Conservation (phyloP, 2,888 invertebrate genomes). For the Agrotis clavis region DNA sequence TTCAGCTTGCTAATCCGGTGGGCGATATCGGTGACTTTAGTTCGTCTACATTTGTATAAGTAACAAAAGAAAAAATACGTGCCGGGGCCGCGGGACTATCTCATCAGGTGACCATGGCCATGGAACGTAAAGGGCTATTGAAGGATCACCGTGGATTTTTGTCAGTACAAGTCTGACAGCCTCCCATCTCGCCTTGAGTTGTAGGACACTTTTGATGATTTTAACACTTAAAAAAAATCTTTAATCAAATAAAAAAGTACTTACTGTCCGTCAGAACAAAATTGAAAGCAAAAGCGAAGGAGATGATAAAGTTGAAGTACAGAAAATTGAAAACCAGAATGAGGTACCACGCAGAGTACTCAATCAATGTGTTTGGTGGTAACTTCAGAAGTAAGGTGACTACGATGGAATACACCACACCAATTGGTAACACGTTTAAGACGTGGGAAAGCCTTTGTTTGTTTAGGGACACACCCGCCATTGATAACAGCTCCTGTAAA, state of each 20-base stretch:
- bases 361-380: background rate
- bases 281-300: background rate
- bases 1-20: too few relatives aligned
- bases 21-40: too few relatives aligned
- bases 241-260: background rate
- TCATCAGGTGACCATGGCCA: too few relatives aligned
- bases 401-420: background rate
- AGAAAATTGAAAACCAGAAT: background rate
- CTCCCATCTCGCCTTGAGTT: too few relatives aligned
- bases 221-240: background rate
- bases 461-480: background rate
- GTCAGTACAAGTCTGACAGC: too few relatives aligned
- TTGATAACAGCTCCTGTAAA: constrained; percentile 1
- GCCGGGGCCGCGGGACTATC: too few relatives aligned
- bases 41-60: too few relatives aligned
- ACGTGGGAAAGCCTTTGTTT: constrained; percentile 1
- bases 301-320: constrained; percentile 5
- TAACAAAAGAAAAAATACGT: too few relatives aligned
- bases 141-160: too few relatives aligned
- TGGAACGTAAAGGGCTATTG: too few relatives aligned
- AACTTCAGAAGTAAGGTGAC: background rate
- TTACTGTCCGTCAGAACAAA: background rate
- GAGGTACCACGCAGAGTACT: background rate
- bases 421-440: constrained; percentile 2
- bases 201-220: background rate